phyloP scores from a whole-genome alignment of 1,140 invertebrate genomes.

The Drosophila mayri region DNA sequence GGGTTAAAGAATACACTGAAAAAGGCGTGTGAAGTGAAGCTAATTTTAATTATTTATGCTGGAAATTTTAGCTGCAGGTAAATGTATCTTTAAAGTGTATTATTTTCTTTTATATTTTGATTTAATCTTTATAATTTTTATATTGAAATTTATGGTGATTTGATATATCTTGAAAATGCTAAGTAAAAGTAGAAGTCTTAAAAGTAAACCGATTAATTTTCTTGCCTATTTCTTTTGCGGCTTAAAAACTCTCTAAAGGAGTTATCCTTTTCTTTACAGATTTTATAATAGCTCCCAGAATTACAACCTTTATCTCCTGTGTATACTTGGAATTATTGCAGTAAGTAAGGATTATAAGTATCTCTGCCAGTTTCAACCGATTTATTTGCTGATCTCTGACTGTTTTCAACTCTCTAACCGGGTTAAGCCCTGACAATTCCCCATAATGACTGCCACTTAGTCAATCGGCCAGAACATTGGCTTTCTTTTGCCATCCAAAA shows the following conservation, averaged over 20 bases:
- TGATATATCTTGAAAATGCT: background rate
- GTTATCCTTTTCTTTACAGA: no score
- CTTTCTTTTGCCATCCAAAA: no score
- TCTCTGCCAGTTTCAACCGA: background rate
- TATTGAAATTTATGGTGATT: no score
- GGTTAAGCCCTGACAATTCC: slow-evolving; percentile 2
- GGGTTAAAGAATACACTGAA: background rate
- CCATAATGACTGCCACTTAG: slow-evolving; percentile 15
- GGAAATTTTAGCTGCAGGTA: background rate
- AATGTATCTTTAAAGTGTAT: background rate
- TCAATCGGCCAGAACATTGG: slow-evolving; percentile 3
- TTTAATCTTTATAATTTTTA: background rate
- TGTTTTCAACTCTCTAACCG: background rate
- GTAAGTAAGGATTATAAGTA: background rate
- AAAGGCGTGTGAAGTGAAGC: background rate
- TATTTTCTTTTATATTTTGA: rapidly evolving
- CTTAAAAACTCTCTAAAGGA: background rate
- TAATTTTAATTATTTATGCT: background rate
- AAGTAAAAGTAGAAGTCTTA: background rate
- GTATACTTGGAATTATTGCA: background rate
- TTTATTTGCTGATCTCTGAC: slow-evolving; percentile 7
- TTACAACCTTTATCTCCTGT: background rate
- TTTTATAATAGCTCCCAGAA: background rate
- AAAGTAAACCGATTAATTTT: background rate
- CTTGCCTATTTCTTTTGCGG: background rate